These are phyloP conservation scores for Chondrosia reniformis DNA, from an alignment of 37 sponge, comb jelly and placozoan genomes.

Conservation along the genomic window DNA sequence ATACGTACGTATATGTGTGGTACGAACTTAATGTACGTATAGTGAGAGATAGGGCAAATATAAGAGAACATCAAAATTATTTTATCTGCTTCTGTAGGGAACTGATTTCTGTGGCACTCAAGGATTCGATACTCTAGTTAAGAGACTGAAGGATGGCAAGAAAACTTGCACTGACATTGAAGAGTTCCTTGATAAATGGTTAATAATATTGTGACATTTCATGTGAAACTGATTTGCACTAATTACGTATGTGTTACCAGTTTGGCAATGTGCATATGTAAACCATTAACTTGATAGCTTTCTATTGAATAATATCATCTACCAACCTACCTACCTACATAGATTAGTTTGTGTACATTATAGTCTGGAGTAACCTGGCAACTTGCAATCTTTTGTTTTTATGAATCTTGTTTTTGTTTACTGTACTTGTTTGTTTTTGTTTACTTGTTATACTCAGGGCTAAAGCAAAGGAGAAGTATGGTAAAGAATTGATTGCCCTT, in stretches of 20 bases:
- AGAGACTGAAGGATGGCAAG: slow-evolving; percentile 87
- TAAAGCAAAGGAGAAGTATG: slow-evolving; percentile 77
- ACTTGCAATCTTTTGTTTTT: too few relatives aligned
- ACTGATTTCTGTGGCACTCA: slow-evolving; percentile 70
- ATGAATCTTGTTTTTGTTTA: too few relatives aligned
- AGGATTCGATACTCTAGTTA: slow-evolving; percentile 73
- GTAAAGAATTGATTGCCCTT: slow-evolving; percentile 53
- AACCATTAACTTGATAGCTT: too few relatives aligned
- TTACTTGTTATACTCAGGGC: slow-evolving; percentile 38
- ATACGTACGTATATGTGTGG: background rate
- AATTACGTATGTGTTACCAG: background rate
- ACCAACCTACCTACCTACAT: too few relatives aligned
- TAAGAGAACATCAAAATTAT: background rate
- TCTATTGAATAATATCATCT: too few relatives aligned
- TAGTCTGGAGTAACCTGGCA: too few relatives aligned
- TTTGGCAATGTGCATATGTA: too few relatives aligned
- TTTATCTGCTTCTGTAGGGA: slow-evolving; percentile 27
- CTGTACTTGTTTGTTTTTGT: slow-evolving; percentile 14
- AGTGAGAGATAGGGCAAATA: too few relatives aligned
- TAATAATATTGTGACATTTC: background rate
- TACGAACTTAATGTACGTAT: background rate
- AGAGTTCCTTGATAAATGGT: slow-evolving; percentile 80
- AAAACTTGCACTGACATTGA: slow-evolving; percentile 78
- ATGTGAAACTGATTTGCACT: background rate
- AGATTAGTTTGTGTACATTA: too few relatives aligned